phyloP scores from a whole-genome alignment of 2,113 vertebrate species.

The Ptychochromis oligacanthus region DNA sequence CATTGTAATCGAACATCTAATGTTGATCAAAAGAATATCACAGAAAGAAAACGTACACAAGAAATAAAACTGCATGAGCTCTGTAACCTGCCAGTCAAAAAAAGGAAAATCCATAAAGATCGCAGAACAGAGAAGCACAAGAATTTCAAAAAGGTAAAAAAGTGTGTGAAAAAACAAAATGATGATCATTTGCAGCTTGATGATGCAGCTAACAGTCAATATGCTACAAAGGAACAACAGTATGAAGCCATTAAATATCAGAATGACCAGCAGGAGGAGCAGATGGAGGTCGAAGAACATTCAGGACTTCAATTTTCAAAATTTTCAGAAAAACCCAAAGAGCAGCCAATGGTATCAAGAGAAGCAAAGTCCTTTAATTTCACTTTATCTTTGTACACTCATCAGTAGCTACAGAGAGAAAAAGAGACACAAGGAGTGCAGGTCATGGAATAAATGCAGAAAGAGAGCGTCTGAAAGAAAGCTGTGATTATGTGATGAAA shows the following conservation, averaged over 20 bases:
- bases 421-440: background rate
- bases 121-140: fast-evolving
- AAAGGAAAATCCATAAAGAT: no score
- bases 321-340: no score
- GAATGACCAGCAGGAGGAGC: background rate
- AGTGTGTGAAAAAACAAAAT: background rate
- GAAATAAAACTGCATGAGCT: no score
- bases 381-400: fast-evolving
- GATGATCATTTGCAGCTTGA: background rate
- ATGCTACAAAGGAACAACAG: background rate
- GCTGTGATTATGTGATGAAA: no score
- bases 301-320: no score
- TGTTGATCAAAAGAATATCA: no score
- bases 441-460: background rate
- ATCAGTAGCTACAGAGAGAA: background rate
- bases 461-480: no score
- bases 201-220: no score
- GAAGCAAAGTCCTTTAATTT: no score
- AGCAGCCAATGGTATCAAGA: background rate
- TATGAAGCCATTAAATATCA: background rate
- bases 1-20: no score
- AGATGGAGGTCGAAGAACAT: no score
- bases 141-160: background rate
- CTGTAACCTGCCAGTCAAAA: no score
- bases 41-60: background rate